phyloP scores from a whole-genome alignment of 2,797 vertebrate genomes.

The Gambusia yucatana region DNA sequence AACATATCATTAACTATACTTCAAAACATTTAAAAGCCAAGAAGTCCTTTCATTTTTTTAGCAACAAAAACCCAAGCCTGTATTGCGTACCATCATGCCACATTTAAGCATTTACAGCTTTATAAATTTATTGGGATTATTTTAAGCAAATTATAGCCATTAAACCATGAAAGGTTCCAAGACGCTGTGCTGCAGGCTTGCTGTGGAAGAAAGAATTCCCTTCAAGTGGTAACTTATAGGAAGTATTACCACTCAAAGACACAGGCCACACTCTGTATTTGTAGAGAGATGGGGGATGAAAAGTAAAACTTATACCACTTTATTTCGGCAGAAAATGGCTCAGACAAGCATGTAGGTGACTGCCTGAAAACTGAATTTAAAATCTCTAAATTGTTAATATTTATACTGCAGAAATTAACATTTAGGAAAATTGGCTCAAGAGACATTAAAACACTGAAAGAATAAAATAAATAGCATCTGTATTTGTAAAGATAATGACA shows the following conservation, averaged over 20 bases:
- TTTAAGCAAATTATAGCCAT: slow-evolving; percentile 79
- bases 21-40: slow-evolving; percentile 9
- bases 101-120: slow-evolving; percentile 67
- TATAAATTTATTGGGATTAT: slow-evolving; percentile 74
- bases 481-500: background rate
- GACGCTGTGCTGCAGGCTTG: slow-evolving; percentile 54
- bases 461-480: slow-evolving; percentile 10
- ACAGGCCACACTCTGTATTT: slow-evolving; percentile 34
- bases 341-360: background rate
- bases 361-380: background rate
- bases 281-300: slow-evolving; percentile 6
- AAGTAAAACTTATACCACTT: slow-evolving; percentile 14
- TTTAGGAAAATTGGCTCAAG: background rate
- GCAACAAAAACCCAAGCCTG: slow-evolving; percentile 52
- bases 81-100: slow-evolving; percentile 60
- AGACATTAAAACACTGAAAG: background rate
- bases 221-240: slow-evolving; percentile 72
- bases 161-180: slow-evolving; percentile 71
- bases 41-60: slow-evolving; percentile 4
- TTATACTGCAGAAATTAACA: too few species aligned
- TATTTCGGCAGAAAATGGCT: background rate
- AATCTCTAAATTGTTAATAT: background rate
- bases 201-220: slow-evolving; percentile 63
- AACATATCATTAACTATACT: background rate
- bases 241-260: slow-evolving; percentile 57